Evolutionary conservation across 2,888 invertebrate species (phyloP).

Genomic region (Margaritifera margaritifera): DNA sequence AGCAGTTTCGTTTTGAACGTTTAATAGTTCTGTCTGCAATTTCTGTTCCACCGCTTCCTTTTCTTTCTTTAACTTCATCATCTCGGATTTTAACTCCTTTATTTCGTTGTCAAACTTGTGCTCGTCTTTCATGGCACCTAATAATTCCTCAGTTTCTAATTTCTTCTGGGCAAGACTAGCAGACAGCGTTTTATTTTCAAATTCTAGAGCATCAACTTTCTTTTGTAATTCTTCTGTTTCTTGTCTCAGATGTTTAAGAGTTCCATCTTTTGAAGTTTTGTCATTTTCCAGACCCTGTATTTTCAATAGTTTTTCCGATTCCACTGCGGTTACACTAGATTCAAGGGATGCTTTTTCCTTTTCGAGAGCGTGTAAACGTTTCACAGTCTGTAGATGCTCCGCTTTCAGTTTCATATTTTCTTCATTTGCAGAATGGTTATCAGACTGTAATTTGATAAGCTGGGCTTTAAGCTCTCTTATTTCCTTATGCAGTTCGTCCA

Average conservation of each 20-base stretch:
- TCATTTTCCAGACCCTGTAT: slow-evolving; percentile 31
- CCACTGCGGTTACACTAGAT: slow-evolving; percentile 25
- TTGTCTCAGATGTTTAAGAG: slow-evolving; percentile 24
- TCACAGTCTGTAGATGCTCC: slow-evolving; percentile 42
- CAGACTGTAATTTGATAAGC: slow-evolving; percentile 43
- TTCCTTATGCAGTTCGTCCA: slow-evolving; percentile 17
- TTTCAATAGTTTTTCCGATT: slow-evolving; percentile 37
- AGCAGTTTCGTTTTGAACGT: slow-evolving; percentile 21
- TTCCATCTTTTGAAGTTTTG: slow-evolving; percentile 36
- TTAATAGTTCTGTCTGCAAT: slow-evolving; percentile 29
- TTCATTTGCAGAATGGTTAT: slow-evolving; percentile 44
- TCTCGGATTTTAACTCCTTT: slow-evolving; percentile 32
- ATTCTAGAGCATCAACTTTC: slow-evolving; percentile 37
- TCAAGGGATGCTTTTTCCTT: slow-evolving; percentile 38
- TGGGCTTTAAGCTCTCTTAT: slow-evolving; percentile 41
- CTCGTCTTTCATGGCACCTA: slow-evolving; percentile 46
- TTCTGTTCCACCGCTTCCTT: slow-evolving; percentile 32
- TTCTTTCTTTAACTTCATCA: slow-evolving; percentile 32
- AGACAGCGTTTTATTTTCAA: slow-evolving; percentile 40
- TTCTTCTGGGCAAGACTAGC: slow-evolving; percentile 43
- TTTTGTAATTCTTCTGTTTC: slow-evolving; percentile 30
- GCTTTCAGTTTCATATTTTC: slow-evolving; percentile 54
- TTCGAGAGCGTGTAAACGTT: slow-evolving; percentile 40
- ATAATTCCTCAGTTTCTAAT: slow-evolving; percentile 37
- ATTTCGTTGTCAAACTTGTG: slow-evolving; percentile 47